Evolutionary conservation across 2,113 vertebrate genomes (phyloP).

Genomic region (Zapornia atra): DNA sequence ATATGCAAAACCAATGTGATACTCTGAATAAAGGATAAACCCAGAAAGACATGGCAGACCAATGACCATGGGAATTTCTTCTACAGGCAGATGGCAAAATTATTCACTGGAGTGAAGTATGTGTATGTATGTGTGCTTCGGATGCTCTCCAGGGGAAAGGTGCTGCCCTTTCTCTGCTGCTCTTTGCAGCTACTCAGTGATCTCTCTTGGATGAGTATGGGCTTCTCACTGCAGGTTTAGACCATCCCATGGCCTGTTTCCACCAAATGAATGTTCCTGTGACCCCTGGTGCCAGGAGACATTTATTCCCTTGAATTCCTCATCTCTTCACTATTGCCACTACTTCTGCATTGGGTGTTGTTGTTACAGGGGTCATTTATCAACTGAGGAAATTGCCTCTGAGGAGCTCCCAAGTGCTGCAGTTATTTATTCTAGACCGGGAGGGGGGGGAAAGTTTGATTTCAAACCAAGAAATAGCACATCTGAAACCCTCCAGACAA

Average conservation of each 20-base stretch:
- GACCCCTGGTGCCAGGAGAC: background rate
- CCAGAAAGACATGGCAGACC: background rate
- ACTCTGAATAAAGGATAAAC: background rate
- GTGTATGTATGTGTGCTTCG: rapidly evolving
- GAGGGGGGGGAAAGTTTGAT: background rate
- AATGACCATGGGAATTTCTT: background rate
- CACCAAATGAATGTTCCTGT: no score
- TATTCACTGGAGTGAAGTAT: background rate
- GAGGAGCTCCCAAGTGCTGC: background rate
- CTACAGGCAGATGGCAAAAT: background rate
- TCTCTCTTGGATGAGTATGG: background rate
- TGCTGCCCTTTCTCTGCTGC: background rate
- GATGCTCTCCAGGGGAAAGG: background rate
- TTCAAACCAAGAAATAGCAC: background rate
- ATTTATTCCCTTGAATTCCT: background rate
- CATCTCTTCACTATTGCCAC: background rate
- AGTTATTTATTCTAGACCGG: background rate
- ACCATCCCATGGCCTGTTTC: background rate
- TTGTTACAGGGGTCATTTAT: background rate
- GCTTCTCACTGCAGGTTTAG: background rate
- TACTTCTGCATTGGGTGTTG: background rate
- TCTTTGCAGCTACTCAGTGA: background rate
- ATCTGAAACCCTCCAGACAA: background rate
- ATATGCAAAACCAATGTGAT: background rate
- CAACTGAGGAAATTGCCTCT: background rate